A percentile compares a stretch with the other conserved stretches of the same genome.
These are phyloP conservation scores for human (Homo sapiens) DNA, from an alignment of 2,113 vertebrate genomes.

Conservation along the genomic window DNA sequence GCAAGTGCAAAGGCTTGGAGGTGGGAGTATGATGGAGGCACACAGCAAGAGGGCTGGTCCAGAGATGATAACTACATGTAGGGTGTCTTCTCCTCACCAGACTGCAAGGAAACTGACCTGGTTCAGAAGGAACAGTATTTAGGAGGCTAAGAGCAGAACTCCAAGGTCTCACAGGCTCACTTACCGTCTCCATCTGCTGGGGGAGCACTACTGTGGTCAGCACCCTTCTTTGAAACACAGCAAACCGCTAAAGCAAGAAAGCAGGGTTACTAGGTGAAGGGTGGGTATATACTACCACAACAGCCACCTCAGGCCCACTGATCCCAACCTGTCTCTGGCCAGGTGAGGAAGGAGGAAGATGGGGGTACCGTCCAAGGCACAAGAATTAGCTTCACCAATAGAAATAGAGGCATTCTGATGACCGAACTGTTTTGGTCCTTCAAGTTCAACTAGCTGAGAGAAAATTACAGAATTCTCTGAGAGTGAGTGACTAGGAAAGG, in stretches of 20 bases:
- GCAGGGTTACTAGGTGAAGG: not conserved
- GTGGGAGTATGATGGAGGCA: not conserved
- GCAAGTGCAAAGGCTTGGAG: not conserved
- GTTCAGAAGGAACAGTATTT: not conserved
- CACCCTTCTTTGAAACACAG: slow-evolving; percentile 92
- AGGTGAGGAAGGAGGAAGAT: not conserved
- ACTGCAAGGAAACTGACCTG: not conserved
- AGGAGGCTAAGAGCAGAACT: not conserved
- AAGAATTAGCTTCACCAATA: not conserved
- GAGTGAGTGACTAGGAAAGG: not conserved
- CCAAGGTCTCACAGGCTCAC: slow-evolving; percentile 32
- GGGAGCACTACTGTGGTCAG: slow-evolving; percentile 86
- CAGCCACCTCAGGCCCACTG: not conserved
- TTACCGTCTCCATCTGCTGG: slow-evolving; percentile 92
- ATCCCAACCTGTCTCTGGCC: not conserved
- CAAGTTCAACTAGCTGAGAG: not conserved
- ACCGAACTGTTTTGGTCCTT: not conserved
- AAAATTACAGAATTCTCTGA: not conserved
- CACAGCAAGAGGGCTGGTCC: not conserved
- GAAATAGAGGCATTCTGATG: not conserved
- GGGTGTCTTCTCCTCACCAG: not conserved
- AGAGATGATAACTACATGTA: not conserved
- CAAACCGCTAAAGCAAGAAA: slow-evolving; percentile 87
- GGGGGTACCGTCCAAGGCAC: not conserved
- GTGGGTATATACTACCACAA: not conserved